Evolutionary conservation across 2,797 vertebrate species (phyloP).

Genomic region (Thalassophryne amazonica): DNA sequence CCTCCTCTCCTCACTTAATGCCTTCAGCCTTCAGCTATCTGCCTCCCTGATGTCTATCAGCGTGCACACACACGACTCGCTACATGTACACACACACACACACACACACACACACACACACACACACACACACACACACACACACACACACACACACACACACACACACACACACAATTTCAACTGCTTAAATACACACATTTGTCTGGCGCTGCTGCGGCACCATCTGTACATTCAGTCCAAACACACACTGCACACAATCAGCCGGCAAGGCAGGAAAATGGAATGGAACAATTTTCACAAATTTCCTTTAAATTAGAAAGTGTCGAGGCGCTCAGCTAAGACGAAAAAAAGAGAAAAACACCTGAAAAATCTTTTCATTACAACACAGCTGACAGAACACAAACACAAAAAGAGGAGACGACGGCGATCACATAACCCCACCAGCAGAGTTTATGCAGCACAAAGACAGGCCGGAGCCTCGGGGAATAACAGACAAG

Average conservation of each 20-base stretch:
- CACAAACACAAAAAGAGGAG: slow-evolving; percentile 2
- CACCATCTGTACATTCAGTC: slow-evolving; percentile 52
- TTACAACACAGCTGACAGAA: slow-evolving; percentile 37
- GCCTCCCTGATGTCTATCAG: slow-evolving; percentile 85
- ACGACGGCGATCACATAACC: slow-evolving; percentile 16
- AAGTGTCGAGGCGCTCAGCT: slow-evolving; percentile 72
- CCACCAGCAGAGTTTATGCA: neutral
- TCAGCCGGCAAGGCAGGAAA: slow-evolving; percentile 60
- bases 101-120: slow-evolving; percentile 10
- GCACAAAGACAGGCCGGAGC: neutral
- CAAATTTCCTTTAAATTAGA: slow-evolving; percentile 87
- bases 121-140: slow-evolving; percentile 11
- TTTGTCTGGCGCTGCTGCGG: slow-evolving; percentile 74
- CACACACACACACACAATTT: slow-evolving; percentile 33
- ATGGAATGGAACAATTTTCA: slow-evolving; percentile 82
- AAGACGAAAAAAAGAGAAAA: slow-evolving; percentile 39
- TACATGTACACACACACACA: slow-evolving; percentile 39
- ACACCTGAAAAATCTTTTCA: slow-evolving; percentile 66
- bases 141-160: slow-evolving; percentile 6
- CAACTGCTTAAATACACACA: slow-evolving; percentile 76
- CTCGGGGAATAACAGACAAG: no score
- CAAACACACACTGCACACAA: slow-evolving; percentile 49
- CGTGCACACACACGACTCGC: no score
- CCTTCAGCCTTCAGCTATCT: slow-evolving; percentile 87
- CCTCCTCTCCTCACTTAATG: slow-evolving; percentile 84